A percentile compares a stretch with the other conserved stretches of the same genome.
Evolutionary conservation across 2,797 vertebrate genomes (phyloP).

Genomic region (Anisognathus igniventris): DNA sequence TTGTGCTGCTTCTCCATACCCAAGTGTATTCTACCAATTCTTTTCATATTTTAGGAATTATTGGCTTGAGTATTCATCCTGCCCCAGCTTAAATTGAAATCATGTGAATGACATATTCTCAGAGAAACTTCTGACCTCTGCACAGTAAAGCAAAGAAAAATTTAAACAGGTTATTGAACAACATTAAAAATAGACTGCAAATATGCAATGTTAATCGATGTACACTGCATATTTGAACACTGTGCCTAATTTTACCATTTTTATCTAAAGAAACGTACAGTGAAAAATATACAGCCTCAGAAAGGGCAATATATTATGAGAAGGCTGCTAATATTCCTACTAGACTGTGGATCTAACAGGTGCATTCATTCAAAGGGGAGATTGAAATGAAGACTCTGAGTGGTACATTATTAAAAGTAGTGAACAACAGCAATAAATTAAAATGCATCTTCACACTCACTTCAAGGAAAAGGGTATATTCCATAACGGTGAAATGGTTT

Average conservation of each 20-base stretch:
- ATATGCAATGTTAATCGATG: neutral
- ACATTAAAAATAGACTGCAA: neutral
- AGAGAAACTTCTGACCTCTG: neutral
- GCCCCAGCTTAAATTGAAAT: neutral
- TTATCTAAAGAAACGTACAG: neutral
- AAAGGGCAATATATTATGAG: neutral
- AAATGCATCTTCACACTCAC: neutral
- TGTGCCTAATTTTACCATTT: neutral
- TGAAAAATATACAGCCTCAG: neutral
- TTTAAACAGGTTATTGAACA: neutral
- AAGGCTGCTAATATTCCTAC: neutral
- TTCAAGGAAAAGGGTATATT: neutral
- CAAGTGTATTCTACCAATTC: slow-evolving; percentile 4
- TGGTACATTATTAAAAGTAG: neutral
- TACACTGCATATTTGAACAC: neutral
- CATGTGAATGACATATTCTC: neutral
- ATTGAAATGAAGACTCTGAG: neutral
- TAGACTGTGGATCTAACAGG: neutral
- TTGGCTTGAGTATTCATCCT: neutral
- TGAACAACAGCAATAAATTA: neutral
- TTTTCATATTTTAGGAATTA: slow-evolving; percentile 16
- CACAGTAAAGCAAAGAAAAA: neutral
- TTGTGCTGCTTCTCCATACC: neutral
- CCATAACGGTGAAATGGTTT: neutral
- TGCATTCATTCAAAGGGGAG: neutral